phyloP scores from a whole-genome alignment of 2,888 invertebrate species.

The Sinodicranocentrus sp. region DNA sequence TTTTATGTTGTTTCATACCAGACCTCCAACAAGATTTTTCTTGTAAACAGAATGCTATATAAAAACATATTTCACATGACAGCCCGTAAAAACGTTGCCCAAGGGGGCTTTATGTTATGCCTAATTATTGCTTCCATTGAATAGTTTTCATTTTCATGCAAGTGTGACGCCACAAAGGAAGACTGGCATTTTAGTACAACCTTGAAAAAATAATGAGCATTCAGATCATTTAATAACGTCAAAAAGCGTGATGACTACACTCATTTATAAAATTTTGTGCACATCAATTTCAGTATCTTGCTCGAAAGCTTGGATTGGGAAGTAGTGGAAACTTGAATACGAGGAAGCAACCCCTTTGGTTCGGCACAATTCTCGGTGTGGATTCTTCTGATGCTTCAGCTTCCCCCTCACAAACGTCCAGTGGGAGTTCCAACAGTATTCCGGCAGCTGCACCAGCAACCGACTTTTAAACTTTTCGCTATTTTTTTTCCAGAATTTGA shows the following conservation, averaged over 20 bases:
- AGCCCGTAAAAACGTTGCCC: conserved; percentile 31
- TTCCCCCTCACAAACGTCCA: conserved; percentile 42
- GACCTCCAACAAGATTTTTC: conserved; percentile 20
- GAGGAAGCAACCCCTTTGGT: conserved; percentile 74
- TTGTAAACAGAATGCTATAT: conserved; percentile 2
- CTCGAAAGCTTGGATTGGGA: conserved; percentile 65
- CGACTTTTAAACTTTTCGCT: conserved; percentile 42
- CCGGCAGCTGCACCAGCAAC: conserved; percentile 50
- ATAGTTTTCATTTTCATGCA: conserved; percentile 11
- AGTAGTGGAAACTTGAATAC: conserved; percentile 66
- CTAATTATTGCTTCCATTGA: conserved; percentile 39
- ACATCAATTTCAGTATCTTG: conserved; percentile 61
- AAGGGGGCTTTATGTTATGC: conserved; percentile 18
- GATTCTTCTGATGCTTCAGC: conserved; percentile 60
- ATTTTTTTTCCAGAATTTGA: no score
- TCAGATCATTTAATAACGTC: no score
- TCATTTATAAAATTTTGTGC: conserved; percentile 8
- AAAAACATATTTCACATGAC: conserved; percentile 55
- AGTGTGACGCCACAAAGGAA: conserved; percentile 38
- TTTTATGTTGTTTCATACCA: not conserved
- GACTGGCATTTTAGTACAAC: no score
- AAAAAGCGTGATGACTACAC: no score
- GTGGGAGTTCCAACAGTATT: conserved; percentile 55
- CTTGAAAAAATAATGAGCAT: no score
- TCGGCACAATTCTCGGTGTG: conserved; percentile 73